Base-by-base conservation (phyloP, 1,140 invertebrate species). In the Mycetomoellerius zeteki region DNA sequence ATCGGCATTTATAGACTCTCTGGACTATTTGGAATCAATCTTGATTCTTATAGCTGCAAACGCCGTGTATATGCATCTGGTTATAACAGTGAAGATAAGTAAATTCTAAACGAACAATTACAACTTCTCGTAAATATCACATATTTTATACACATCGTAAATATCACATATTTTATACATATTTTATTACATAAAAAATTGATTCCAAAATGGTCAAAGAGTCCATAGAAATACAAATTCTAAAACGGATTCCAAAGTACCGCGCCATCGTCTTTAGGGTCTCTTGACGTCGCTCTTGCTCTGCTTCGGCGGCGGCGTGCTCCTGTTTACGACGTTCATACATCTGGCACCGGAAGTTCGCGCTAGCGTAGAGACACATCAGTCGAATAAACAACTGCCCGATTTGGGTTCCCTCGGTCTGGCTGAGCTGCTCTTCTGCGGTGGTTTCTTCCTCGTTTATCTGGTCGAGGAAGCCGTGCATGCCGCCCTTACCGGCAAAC, bases 241-340 rank as follows among this genome's bases (percentile, higher is more conserved):
- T 52, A 75, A 50, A 50, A 54, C 14, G 43, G 6, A 27, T 50
- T 12, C 60, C 58, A 78, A 78, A 54, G 12, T 19, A 80, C 24
- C 77, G 62, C 47, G 77, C 14, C 47, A 33, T 67, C 47, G 47
- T 90, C 75, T 27, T 14, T 94, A 96, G 93, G 94, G 95, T 80
- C 93, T 96, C 0, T 88, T 96, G 58, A 96, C 97, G 21, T 97
- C 96, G 7, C 92, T 97, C 50, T 93, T 98, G 64, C 95, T 97
- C 24, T 98, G 97, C 93, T 98, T 98, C 93, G 97, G 97, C 14
- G 98, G 97, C n/a, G 98, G 98, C 1, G 98, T 98, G 2, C 96
- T 98, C 52, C 93, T 98, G 16, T 97, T 97, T 89, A 98, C 98
- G 2, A 97, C 97, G 24, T 97, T 98, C 91, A 93, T 98, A 6